phyloP scores from a whole-genome alignment of 1,140 invertebrate genomes.

The Drosophila persimilis region DNA sequence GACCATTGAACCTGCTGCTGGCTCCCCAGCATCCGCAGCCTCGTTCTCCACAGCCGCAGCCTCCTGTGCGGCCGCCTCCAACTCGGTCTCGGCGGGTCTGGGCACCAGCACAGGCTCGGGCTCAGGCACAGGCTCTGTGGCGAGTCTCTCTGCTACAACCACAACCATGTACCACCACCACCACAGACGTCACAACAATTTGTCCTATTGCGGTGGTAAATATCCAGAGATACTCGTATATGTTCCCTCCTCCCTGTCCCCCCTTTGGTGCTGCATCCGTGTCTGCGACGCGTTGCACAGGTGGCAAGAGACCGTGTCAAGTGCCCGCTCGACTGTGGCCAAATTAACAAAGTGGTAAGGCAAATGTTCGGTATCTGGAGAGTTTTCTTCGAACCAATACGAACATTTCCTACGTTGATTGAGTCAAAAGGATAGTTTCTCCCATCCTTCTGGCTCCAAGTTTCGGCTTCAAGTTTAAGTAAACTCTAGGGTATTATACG shows the following conservation, averaged over 20 bases:
- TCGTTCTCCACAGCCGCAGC: conserved; percentile 20
- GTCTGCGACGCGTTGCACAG: neutral
- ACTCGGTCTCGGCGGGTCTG: conserved; percentile 8
- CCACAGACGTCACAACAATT: conserved; percentile 77
- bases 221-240: conserved; percentile 27
- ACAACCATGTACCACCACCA: conserved; percentile 76
- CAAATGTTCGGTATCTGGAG: conserved; percentile 4
- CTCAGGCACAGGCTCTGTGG: neutral
- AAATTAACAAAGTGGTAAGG: conserved; percentile 16
- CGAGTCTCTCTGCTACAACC: conserved; percentile 49
- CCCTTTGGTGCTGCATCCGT: neutral
- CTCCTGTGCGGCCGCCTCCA: conserved; percentile 19
- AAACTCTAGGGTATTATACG: no score
- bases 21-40: conserved; percentile 7
- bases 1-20: conserved; percentile 31
- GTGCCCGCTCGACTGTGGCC: conserved; percentile 9
- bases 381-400: neutral
- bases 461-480: no score
- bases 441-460: no score
- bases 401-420: no score
- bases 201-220: conserved; percentile 82
- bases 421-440: no score
- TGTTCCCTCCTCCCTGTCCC: neutral
- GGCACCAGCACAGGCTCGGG: no score
- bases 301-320: conserved; percentile 50